These are phyloP conservation scores for Macrotis lagotis DNA, from an alignment of 2,113 vertebrate genomes.

Conservation along the genomic window DNA sequence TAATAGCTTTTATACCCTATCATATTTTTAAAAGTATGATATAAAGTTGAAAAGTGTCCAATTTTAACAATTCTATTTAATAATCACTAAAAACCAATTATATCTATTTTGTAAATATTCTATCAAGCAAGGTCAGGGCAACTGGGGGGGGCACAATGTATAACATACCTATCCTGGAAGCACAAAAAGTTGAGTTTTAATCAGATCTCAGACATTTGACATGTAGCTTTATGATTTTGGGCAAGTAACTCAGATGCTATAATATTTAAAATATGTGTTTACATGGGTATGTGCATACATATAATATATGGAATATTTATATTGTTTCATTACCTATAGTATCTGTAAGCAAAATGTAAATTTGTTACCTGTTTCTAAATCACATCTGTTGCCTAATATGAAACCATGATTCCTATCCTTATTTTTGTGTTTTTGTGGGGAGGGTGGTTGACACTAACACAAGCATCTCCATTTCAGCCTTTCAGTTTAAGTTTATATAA, in stretches of 20 bases:
- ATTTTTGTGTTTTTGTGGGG: not conserved
- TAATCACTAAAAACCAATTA: not conserved
- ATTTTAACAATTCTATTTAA: not conserved
- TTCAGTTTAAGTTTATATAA: not conserved
- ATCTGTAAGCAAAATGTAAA: not conserved
- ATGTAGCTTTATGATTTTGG: not conserved
- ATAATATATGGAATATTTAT: too few species aligned
- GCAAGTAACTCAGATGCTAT: not conserved
- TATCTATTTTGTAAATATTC: not conserved
- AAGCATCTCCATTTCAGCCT: not conserved
- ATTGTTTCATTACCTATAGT: not conserved
- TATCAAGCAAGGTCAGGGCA: too few species aligned
- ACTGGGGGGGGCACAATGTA: too few species aligned
- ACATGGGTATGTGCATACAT: too few species aligned
- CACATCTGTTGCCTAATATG: not conserved
- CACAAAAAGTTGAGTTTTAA: too few species aligned
- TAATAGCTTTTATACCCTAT: too few species aligned
- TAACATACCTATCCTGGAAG: too few species aligned
- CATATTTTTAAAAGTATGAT: not conserved
- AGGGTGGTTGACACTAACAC: not conserved
- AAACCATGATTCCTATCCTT: not conserved
- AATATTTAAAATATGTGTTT: not conserved
- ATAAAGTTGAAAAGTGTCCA: not conserved
- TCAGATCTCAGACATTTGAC: too few species aligned
- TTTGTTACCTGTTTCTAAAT: not conserved